phyloP scores from a whole-genome alignment of 2,797 vertebrate species.

The Argyrosomus regius region DNA sequence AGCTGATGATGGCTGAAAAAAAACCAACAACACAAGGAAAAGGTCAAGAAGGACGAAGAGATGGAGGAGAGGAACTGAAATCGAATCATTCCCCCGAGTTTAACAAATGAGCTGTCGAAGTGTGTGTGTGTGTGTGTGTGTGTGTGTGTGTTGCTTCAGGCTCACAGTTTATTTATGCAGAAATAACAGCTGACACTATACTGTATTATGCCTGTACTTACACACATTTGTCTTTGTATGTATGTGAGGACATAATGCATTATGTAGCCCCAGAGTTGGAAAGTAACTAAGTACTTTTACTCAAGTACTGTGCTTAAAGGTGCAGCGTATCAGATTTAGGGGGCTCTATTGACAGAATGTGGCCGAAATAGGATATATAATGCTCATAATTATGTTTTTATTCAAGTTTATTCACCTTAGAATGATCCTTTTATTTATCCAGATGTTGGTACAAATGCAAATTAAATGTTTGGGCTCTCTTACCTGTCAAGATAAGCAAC shows the following conservation, averaged over 20 bases:
- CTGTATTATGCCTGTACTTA: background rate
- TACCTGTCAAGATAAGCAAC: too few species aligned
- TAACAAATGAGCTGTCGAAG: conserved; percentile 56
- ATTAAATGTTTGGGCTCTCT: too few species aligned
- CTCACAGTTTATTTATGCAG: conserved; percentile 50
- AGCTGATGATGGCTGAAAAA: conserved; percentile 59
- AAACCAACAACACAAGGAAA: conserved; percentile 16
- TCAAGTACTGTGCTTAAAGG: background rate
- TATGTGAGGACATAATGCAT: background rate
- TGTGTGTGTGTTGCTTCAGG: conserved; percentile 43
- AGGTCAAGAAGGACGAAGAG: conserved; percentile 55
- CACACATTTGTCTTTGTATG: background rate
- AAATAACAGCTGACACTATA: conserved; percentile 44
- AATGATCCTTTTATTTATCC: too few species aligned
- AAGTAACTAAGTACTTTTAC: background rate
- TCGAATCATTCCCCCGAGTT: conserved; percentile 45
- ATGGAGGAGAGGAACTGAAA: conserved; percentile 43
- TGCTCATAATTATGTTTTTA: too few species aligned
- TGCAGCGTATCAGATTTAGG: too few species aligned
- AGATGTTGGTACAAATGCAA: too few species aligned
- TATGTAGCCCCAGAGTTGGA: background rate
- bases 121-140: conserved; percentile 30
- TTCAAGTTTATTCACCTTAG: too few species aligned
- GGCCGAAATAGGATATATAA: too few species aligned
- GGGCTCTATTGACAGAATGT: too few species aligned